Evolutionary conservation across 2,113 vertebrate genomes (phyloP), one percentile per base, ranked within the genome.

Genomic region (Sapajus apella): DNA sequence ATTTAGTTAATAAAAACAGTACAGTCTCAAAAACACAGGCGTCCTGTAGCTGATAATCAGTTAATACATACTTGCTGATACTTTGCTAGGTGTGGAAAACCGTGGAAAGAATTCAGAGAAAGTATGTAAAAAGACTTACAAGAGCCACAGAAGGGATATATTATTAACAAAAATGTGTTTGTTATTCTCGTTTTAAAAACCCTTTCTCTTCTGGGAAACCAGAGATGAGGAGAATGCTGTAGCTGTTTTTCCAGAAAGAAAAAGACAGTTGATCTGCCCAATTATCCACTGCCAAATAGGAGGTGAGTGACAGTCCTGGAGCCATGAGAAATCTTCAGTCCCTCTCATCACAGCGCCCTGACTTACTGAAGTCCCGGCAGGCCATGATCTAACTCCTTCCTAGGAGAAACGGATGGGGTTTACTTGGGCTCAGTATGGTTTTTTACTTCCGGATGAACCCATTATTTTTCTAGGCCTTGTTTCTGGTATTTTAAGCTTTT

Each of bases 241-340:
- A 25, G 72, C 14, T 47, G 43, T 50, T 76, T 90, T 94, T 83
- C 76, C 89, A 81, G 16, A 91, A 96, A 85, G 47, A 75, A 86
- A 79, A 43, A 25, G 21, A 8, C 10, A 56, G 16, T 50, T 75
- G 58, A 91, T 81, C 40, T 93, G 3, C 14, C 64, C 21, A 32
- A 32, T 64, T 87, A 32, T 91, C 25, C 43, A 55, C 27, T 88
- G 76, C 30, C 55, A 81, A 82, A 66, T 47, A 77, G 50, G 32
- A 81, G n/a, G 66, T 45, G 18, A 68, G 52, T 45, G 35, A n/a
- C 23, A 35, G 12, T 52, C 55, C 80, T 56, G n/a, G 7, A 87
- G 55, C 55, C 61, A 6, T 61, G 32, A 91, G 84, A 56, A 43
- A 10, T 43, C 81, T 25, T 66, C n/a, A 43, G 20, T 61, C 10